A percentile compares a stretch with the other conserved stretches of the same genome.
phyloP scores from a whole-genome alignment of 2,113 vertebrate genomes.

The Passerina amoena region DNA sequence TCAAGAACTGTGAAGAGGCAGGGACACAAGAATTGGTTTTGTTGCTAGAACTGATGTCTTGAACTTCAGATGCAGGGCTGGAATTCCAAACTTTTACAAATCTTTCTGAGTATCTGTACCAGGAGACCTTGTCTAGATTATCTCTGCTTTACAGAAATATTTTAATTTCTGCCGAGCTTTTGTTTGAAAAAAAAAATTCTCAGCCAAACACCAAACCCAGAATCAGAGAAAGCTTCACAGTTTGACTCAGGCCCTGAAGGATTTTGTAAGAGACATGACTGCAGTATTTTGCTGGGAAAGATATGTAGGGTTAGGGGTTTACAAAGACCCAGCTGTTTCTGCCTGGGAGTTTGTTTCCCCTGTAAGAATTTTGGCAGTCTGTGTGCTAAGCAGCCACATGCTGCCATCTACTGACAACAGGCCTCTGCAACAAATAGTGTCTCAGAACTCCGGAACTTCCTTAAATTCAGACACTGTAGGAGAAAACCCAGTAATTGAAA shows the following conservation, averaged over 20 bases:
- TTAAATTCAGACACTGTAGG: neutral
- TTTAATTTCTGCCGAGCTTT: neutral
- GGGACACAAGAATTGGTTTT: neutral
- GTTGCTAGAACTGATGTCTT: neutral
- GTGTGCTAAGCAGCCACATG: constrained; percentile 44
- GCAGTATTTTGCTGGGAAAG: neutral
- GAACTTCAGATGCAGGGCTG: neutral
- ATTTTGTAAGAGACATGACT: neutral
- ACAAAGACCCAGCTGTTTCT: neutral
- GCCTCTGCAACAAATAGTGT: neutral
- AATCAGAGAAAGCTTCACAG: neutral
- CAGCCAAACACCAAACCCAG: neutral
- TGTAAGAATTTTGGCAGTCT: neutral
- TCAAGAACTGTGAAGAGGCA: neutral
- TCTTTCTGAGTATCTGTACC: neutral
- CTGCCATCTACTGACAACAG: constrained; percentile 75
- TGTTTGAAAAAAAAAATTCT: neutral
- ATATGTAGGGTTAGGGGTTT: neutral
- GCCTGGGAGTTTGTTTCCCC: neutral
- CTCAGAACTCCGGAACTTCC: neutral
- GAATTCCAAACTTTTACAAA: neutral
- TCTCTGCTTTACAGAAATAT: constrained; percentile 7
- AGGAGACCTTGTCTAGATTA: neutral
- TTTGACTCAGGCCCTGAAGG: neutral
- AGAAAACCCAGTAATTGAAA: neutral